Evolutionary conservation across 2,797 vertebrate species (phyloP).

Genomic region (Hypotaenidia philippensis): DNA sequence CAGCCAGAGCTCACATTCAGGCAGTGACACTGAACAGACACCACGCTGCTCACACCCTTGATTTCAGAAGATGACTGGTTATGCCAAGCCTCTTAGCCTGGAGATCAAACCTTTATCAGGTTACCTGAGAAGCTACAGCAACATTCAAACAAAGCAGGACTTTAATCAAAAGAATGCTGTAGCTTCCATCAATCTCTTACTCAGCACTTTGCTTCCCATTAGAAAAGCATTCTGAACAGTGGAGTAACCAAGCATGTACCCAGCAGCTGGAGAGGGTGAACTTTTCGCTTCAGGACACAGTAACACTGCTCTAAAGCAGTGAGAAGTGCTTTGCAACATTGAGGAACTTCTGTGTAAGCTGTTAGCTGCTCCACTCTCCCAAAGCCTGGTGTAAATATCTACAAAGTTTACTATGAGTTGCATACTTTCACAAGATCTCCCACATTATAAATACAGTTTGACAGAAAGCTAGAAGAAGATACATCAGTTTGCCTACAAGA

Average conservation of each 20-base stretch:
- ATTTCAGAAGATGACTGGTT: not conserved
- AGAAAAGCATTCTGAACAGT: not conserved
- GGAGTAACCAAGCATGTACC: accelerated
- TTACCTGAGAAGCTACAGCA: not conserved
- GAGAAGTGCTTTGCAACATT: not conserved
- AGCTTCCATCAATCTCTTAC: not conserved
- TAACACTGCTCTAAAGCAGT: accelerated
- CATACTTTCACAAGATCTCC: not conserved
- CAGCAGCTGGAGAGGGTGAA: not conserved
- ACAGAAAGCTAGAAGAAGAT: not conserved
- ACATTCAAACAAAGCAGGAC: not conserved
- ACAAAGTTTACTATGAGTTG: not conserved
- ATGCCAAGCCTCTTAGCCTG: not conserved
- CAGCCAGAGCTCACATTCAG: not conserved
- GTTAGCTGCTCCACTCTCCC: not conserved
- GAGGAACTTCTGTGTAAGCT: not conserved
- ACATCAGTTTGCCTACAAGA: not conserved
- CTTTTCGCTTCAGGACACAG: not conserved
- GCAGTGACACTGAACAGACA: not conserved
- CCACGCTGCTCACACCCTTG: accelerated
- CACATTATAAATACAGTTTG: not conserved
- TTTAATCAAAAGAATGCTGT: not conserved
- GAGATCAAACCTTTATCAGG: not conserved
- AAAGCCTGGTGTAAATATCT: not conserved
- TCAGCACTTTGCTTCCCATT: not conserved